Percentiles rank a stretch among this genome's conserved stretches.
These are phyloP conservation scores for Heteronetta atricapilla DNA, from an alignment of 2,113 vertebrate species.

Conservation along the genomic window DNA sequence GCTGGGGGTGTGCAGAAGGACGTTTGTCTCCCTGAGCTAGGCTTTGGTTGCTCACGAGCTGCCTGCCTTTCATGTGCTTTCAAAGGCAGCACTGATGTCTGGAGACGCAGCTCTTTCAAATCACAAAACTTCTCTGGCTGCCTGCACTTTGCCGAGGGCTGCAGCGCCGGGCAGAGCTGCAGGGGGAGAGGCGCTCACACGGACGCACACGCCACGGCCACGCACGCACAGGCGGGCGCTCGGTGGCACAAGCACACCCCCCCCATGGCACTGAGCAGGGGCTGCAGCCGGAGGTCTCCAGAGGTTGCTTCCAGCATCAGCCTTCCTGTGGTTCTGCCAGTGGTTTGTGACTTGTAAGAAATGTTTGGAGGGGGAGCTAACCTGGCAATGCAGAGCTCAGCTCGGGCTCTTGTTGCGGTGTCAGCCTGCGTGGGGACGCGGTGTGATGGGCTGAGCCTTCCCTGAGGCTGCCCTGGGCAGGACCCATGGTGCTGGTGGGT, in stretches of 20 bases:
- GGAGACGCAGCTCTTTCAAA: background rate
- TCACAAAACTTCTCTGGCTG: background rate
- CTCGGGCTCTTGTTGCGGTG: accelerated
- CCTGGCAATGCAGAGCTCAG: accelerated
- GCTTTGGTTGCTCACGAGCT: background rate
- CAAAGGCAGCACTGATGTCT: background rate
- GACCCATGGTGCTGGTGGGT: background rate
- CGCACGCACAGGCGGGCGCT: accelerated
- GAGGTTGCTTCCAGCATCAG: background rate
- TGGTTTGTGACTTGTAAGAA: background rate
- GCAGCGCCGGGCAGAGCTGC: background rate
- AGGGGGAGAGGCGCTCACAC: background rate
- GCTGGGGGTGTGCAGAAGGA: background rate
- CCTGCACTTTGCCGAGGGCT: background rate
- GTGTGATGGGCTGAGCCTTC: background rate
- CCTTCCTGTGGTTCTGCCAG: background rate
- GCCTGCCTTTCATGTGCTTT: background rate
- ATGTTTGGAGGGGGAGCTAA: background rate
- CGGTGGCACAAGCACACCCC: background rate
- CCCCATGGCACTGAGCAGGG: background rate
- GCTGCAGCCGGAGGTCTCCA: background rate
- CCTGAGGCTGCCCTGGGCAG: background rate
- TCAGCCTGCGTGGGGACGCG: background rate
- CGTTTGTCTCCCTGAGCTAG: background rate
- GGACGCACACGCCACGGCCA: background rate